Percentiles rank a stretch among this genome's conserved stretches.
Conservation (phyloP, 2,888 invertebrate species). For the Aquatica leii region DNA sequence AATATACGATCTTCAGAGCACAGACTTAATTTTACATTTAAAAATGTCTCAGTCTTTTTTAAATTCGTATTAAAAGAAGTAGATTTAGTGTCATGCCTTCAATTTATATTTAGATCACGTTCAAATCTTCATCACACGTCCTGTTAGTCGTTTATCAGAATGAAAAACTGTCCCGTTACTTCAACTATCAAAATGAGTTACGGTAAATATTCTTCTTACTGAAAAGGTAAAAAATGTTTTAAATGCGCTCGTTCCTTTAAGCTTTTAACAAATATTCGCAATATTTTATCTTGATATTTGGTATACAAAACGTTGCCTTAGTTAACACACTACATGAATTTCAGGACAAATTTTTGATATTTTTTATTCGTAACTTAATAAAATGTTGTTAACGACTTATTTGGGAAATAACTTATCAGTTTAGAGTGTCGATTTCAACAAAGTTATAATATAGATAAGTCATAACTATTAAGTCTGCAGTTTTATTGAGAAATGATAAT, state of each 20-base stretch:
- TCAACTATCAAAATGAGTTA: constrained; percentile 21
- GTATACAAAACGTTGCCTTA: background rate
- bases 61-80: too few relatives aligned
- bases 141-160: constrained; percentile 25
- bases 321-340: background rate
- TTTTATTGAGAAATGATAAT: constrained; percentile 43
- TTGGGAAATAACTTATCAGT: background rate
- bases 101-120: constrained; percentile 23
- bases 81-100: too few relatives aligned
- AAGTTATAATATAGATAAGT: constrained; percentile 21
- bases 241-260: constrained; percentile 8
- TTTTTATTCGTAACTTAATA: background rate
- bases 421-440: constrained; percentile 1
- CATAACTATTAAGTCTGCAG: constrained; percentile 24
- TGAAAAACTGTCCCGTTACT: constrained; percentile 20
- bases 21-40: too few relatives aligned
- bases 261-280: constrained; percentile 8
- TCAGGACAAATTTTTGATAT: background rate
- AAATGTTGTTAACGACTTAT: background rate
- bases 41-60: too few relatives aligned
- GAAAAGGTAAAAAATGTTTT: constrained; percentile 7
- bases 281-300: background rate
- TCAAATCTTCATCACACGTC: constrained; percentile 25
- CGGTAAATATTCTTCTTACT: constrained; percentile 14
- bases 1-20: too few relatives aligned